phyloP scores from a whole-genome alignment of 2,113 vertebrate species.

The Gallinago jamesoni region DNA sequence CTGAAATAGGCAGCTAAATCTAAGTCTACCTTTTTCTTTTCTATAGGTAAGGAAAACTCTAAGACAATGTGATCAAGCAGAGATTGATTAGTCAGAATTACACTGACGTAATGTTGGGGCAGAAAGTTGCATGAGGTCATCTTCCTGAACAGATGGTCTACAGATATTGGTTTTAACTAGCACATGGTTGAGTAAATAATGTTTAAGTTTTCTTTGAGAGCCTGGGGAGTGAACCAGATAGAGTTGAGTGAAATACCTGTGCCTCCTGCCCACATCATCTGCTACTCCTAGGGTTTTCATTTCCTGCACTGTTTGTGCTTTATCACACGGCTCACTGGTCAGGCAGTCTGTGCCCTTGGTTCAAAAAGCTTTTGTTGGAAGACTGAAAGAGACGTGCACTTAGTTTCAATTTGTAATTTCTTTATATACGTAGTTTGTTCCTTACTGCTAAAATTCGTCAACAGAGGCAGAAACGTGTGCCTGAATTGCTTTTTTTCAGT shows the following conservation, averaged over 20 bases:
- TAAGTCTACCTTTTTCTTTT: not conserved
- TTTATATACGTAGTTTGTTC: not conserved
- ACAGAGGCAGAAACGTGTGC: not conserved
- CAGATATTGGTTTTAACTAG: constrained; percentile 75
- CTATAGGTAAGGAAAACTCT: not conserved
- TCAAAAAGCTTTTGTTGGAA: constrained; percentile 48
- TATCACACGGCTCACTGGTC: constrained; percentile 75
- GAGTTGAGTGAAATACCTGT: constrained; percentile 63
- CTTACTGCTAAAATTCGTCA: not conserved
- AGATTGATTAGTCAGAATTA: constrained; percentile 57
- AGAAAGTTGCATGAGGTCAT: constrained; percentile 71
- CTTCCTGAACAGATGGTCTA: constrained; percentile 78
- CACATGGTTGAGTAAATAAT: constrained; percentile 78
- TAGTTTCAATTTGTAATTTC: constrained; percentile 19
- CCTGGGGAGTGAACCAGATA: constrained; percentile 79
- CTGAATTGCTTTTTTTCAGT: not conserved
- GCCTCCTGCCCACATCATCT: constrained; percentile 78
- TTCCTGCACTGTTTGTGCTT: constrained; percentile 82
- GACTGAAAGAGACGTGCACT: not conserved
- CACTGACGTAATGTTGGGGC: constrained; percentile 55
- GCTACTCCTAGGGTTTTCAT: constrained; percentile 81
- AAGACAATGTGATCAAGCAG: not conserved
- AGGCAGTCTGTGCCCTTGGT: constrained; percentile 73
- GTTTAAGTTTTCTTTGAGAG: constrained; percentile 73
- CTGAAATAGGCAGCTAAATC: not conserved